A percentile compares a stretch with the other conserved stretches of the same genome.
Evolutionary conservation across 1,140 invertebrate genomes (phyloP).

Genomic region (Propsilocerus akamusi): DNA sequence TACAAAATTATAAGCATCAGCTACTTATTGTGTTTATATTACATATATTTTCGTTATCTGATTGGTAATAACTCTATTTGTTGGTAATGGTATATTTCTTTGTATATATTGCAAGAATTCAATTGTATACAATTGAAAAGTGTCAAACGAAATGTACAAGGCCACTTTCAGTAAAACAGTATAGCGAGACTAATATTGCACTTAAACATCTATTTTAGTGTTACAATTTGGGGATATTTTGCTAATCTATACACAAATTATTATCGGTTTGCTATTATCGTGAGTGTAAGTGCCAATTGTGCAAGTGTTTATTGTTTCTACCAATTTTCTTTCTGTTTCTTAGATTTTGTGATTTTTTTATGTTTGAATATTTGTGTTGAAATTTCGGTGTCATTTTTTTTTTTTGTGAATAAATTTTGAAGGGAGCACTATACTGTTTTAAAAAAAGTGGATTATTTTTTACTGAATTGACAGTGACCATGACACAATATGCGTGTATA

Average conservation of each 20-base stretch:
- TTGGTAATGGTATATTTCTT: too few species aligned
- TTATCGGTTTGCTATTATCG: too few species aligned
- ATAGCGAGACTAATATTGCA: neutral
- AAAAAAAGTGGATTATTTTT: constrained; percentile 1
- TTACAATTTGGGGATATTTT: neutral
- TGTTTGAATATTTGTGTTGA: neutral
- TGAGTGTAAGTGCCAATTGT: too few species aligned
- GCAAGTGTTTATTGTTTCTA: too few species aligned
- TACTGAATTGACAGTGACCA: constrained; percentile 2
- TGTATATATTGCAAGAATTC: constrained; percentile 2
- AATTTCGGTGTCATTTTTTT: neutral
- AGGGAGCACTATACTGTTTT: neutral
- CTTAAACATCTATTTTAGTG: neutral
- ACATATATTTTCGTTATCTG: too few species aligned
- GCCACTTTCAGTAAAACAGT: constrained; percentile 1
- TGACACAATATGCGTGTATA: neutral
- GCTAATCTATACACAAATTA: too few species aligned
- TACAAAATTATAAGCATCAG: too few species aligned
- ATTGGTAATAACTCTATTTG: too few species aligned
- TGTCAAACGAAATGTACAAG: constrained; percentile 4
- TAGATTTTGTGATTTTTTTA: neutral
- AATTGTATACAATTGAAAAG: constrained; percentile 3
- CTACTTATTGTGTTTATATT: too few species aligned
- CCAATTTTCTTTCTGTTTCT: neutral
- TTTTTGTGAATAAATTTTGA: too few species aligned